These are phyloP conservation scores for Halcyon chelicuti DNA, from an alignment of 2,797 vertebrate species.

Conservation along the genomic window DNA sequence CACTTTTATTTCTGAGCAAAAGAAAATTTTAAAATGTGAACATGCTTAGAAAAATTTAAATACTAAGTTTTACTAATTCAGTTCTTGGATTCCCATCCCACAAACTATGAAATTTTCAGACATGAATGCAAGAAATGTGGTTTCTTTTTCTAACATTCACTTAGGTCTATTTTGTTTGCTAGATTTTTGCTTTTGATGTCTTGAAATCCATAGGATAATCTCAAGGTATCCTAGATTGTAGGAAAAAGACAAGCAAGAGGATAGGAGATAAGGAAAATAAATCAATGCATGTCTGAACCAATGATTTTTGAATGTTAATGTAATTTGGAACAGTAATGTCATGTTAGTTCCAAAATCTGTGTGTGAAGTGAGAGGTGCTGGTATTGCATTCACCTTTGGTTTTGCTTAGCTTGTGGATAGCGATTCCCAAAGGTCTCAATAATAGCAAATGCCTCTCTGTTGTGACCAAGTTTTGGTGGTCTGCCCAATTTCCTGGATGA, in stretches of 20 bases:
- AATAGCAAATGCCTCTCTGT: not conserved
- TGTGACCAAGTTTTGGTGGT: not conserved
- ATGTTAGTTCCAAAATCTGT: not conserved
- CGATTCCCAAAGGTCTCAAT: not conserved
- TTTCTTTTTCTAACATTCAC: not conserved
- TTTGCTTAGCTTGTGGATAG: not conserved
- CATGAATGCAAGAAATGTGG: not conserved
- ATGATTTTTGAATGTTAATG: not conserved
- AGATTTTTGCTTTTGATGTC: not conserved
- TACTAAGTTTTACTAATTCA: not conserved
- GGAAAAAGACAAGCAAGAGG: not conserved
- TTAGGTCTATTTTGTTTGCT: not conserved
- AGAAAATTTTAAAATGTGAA: not conserved
- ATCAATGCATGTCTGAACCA: not conserved
- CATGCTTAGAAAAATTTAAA: not conserved
- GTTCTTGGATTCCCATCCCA: not conserved
- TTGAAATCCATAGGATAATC: not conserved
- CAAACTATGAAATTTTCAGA: not conserved
- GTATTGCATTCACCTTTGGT: not conserved
- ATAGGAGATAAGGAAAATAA: not conserved
- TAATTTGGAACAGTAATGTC: not conserved
- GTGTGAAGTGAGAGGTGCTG: not conserved
- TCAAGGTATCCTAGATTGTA: not conserved
- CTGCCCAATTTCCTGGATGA: not conserved
- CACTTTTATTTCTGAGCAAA: not conserved